A percentile compares a stretch with the other conserved stretches of the same genome.
Evolutionary conservation across 1,140 invertebrate species (phyloP).

Genomic region (Cecropterus lyciades): DNA sequence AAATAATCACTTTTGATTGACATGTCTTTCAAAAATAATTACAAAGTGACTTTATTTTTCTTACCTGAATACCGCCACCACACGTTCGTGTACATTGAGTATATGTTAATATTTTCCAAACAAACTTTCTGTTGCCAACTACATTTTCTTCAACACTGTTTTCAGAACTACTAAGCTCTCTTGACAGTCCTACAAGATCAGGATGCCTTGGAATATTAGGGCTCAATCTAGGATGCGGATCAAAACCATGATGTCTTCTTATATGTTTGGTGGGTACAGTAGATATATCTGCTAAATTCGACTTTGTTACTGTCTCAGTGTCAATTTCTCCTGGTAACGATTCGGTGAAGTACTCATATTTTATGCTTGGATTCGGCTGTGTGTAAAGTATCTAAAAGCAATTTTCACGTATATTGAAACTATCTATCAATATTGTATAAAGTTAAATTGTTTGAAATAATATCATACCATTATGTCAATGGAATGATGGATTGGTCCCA

Average conservation of each 20-base stretch:
- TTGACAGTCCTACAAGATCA: slow-evolving; percentile 49
- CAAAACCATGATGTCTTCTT: slow-evolving; percentile 66
- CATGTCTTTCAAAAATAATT: background rate
- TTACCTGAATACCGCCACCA: slow-evolving; percentile 89
- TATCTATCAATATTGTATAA: background rate
- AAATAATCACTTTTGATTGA: slow-evolving; percentile 28
- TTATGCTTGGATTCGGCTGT: slow-evolving; percentile 92
- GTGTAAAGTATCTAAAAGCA: slow-evolving; percentile 89
- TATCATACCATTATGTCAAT: slow-evolving; percentile 92
- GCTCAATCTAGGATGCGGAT: slow-evolving; percentile 44
- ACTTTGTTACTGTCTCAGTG: slow-evolving; percentile 51
- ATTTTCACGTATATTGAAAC: background rate
- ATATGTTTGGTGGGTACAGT: slow-evolving; percentile 62
- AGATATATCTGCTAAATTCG: slow-evolving; percentile 46
- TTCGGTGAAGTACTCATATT: slow-evolving; percentile 92
- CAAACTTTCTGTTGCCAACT: slow-evolving; percentile 86
- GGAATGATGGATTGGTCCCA: slow-evolving; percentile 90
- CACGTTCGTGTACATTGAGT: slow-evolving; percentile 91
- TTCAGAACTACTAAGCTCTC: slow-evolving; percentile 45
- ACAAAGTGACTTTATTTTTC: background rate
- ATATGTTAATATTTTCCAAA: slow-evolving; percentile 92
- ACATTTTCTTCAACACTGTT: slow-evolving; percentile 56
- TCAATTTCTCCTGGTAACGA: slow-evolving; percentile 65
- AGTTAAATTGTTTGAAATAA: background rate
- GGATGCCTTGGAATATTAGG: slow-evolving; percentile 43